Conservation (phyloP, 2,797 vertebrate genomes). For the Ciconia nigra region DNA sequence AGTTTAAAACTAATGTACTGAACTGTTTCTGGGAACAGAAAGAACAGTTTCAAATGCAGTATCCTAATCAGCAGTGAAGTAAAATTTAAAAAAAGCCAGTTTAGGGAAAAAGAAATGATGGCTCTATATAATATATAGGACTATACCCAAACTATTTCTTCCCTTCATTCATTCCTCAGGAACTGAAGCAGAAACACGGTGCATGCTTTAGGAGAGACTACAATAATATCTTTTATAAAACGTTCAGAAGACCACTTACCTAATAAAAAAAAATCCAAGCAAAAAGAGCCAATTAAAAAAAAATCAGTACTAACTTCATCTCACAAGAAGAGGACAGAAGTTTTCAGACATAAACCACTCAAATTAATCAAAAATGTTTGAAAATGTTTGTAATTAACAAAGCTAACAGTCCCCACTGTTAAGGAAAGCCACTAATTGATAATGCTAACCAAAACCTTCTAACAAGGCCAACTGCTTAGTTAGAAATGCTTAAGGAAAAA, state of each 20-base stretch:
- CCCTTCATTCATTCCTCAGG: background rate
- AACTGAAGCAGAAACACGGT: background rate
- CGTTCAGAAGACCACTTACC: background rate
- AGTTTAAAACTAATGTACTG: background rate
- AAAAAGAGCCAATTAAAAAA: background rate
- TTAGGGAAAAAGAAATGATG: background rate
- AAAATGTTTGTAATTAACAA: background rate
- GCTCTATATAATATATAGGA: background rate
- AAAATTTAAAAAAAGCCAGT: background rate
- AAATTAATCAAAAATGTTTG: slow-evolving; percentile 27
- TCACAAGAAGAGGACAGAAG: background rate
- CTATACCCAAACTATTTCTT: background rate
- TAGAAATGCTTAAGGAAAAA: background rate
- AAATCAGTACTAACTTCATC: background rate
- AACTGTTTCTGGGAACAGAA: background rate
- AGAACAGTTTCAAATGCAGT: background rate
- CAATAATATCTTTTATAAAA: background rate
- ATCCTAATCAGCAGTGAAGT: background rate
- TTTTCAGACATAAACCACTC: slow-evolving; percentile 44
- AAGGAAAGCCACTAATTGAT: background rate
- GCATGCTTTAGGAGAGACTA: background rate
- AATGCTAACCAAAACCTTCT: background rate
- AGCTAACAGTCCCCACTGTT: background rate
- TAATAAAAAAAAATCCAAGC: background rate
- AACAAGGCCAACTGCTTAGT: background rate